phyloP scores from a whole-genome alignment of 2,888 invertebrate genomes.

The Harmothoe impar region DNA sequence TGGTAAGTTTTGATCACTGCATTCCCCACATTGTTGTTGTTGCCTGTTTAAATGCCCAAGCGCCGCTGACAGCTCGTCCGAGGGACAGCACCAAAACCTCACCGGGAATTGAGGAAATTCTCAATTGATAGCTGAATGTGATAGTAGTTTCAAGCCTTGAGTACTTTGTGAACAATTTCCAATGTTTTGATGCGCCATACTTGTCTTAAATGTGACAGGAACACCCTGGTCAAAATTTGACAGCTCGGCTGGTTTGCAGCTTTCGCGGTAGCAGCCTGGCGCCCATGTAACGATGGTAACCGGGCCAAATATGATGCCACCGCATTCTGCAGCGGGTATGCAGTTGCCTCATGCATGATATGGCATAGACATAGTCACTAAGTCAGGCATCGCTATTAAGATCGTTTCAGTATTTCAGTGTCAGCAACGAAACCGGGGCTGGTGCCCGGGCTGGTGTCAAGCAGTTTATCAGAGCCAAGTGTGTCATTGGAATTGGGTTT shows the following conservation, averaged over 20 bases:
- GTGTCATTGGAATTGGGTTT: no score
- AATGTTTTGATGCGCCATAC: no score
- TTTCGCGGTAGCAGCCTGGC: not conserved
- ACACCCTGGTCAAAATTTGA: not conserved
- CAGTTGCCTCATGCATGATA: no score
- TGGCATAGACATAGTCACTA: no score
- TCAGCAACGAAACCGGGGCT: no score
- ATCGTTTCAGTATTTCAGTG: no score
- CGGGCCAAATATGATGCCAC: not conserved
- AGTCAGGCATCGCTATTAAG: no score
- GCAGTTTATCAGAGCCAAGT: no score
- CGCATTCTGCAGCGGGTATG: not conserved
- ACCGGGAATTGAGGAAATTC: not conserved
- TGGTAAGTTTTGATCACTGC: conserved; percentile 54
- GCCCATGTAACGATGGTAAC: conserved; percentile 27
- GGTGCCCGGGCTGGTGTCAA: no score
- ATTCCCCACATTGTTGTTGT: not conserved
- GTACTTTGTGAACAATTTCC: no score
- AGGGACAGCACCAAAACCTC: not conserved
- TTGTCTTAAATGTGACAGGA: not conserved
- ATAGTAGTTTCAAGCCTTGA: no score
- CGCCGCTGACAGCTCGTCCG: not conserved
- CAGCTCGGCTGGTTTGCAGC: not conserved
- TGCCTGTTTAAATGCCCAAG: not conserved
- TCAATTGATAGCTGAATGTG: no score